These are phyloP conservation scores for Macrobrachium nipponense DNA, from an alignment of 1,140 invertebrate species.

Conservation along the genomic window DNA sequence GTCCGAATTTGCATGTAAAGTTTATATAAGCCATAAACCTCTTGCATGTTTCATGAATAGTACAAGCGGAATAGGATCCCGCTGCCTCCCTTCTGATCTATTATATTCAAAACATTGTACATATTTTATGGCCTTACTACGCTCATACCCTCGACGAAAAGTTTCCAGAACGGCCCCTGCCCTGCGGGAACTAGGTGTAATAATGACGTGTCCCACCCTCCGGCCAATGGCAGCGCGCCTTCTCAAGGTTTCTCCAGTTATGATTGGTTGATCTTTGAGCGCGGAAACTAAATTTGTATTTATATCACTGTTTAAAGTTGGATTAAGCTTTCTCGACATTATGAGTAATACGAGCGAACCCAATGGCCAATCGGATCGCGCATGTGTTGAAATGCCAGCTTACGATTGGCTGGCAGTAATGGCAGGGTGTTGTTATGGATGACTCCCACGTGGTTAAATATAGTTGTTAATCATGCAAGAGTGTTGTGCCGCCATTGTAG, in stretches of 20 bases:
- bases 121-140: constrained; percentile 52
- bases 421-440: constrained; percentile 41
- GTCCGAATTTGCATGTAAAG: constrained; percentile 58
- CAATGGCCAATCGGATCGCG: constrained; percentile 44
- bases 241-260: constrained; percentile 10
- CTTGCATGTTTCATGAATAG: constrained; percentile 58
- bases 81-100: constrained; percentile 48
- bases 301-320: constrained; percentile 56
- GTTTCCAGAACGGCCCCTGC: constrained; percentile 32
- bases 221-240: constrained; percentile 44
- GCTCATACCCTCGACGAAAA: constrained; percentile 44
- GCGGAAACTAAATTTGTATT: constrained; percentile 46
- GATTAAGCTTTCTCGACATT: constrained; percentile 53
- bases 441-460: constrained; percentile 47
- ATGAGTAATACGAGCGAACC: constrained; percentile 51
- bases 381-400: constrained; percentile 30
- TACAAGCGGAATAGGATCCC: constrained; percentile 36
- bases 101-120: constrained; percentile 57
- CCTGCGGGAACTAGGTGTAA: constrained; percentile 26
- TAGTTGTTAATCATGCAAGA: constrained; percentile 59
- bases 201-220: constrained; percentile 46
- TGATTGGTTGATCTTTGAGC: constrained; percentile 53
- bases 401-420: constrained; percentile 46
- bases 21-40: constrained; percentile 60
- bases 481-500: constrained; percentile 41